Evolutionary conservation across 2,113 vertebrate genomes (phyloP).

Genomic region (Centropus unirufus): DNA sequence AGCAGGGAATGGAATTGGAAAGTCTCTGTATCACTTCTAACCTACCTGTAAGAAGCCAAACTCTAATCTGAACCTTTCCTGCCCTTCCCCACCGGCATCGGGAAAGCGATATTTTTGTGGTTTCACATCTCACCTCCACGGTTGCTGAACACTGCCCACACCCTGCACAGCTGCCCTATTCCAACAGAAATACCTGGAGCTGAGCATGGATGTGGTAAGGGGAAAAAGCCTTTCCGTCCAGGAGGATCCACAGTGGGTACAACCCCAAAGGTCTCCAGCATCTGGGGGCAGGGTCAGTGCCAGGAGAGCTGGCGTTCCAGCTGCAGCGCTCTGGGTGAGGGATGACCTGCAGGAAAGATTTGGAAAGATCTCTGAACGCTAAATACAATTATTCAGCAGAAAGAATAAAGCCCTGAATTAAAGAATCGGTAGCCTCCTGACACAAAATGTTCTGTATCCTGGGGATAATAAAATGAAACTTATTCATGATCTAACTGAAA

Average conservation of each 20-base stretch:
- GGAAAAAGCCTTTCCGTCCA: background rate
- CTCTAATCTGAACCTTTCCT: background rate
- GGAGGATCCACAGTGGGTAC: background rate
- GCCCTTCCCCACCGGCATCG: background rate
- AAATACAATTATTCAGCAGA: background rate
- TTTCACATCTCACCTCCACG: background rate
- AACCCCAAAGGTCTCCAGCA: background rate
- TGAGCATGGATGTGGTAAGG: background rate
- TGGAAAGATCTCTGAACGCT: background rate
- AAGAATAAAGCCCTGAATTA: background rate
- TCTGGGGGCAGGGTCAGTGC: rapidly evolving
- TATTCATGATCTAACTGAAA: background rate
- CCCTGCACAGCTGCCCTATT: background rate
- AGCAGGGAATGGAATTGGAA: background rate
- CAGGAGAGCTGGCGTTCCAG: background rate
- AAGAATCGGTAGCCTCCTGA: background rate
- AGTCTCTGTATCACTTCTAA: background rate
- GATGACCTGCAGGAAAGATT: background rate
- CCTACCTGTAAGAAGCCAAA: background rate
- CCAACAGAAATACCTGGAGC: background rate
- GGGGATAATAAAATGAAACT: background rate
- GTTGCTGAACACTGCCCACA: background rate
- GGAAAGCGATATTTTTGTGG: background rate
- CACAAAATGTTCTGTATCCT: background rate
- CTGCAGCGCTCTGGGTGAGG: background rate